These are phyloP conservation scores for Gonioctena quinquepunctata DNA, from an alignment of 1,140 invertebrate species.

Conservation along the genomic window DNA sequence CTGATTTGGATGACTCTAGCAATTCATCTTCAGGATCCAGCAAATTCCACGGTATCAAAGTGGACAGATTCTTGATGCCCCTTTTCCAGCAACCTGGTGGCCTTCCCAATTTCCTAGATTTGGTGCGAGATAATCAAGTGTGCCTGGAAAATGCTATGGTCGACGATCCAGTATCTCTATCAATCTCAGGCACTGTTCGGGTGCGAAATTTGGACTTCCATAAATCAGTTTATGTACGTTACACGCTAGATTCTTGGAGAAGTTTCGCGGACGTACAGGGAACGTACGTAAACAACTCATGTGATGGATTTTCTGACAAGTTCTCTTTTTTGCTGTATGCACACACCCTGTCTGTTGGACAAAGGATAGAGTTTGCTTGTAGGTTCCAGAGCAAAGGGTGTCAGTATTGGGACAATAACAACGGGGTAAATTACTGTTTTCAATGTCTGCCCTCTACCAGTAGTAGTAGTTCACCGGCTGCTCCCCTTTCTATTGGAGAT, in stretches of 20 bases:
- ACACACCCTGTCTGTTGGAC: slow-evolving; percentile 71
- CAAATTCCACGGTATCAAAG: slow-evolving; percentile 47
- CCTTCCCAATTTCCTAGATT: slow-evolving; percentile 75
- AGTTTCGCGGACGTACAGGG: slow-evolving; percentile 81
- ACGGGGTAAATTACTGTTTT: slow-evolving; percentile 82
- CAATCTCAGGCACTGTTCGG: slow-evolving; percentile 83
- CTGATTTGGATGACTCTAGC: slow-evolving; percentile 52
- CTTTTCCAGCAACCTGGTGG: slow-evolving; percentile 84
- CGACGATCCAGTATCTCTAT: slow-evolving; percentile 69
- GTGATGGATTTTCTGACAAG: slow-evolving; percentile 90
- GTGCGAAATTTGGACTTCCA: slow-evolving; percentile 91
- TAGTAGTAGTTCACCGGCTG: slow-evolving; percentile 12
- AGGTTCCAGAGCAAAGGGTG: slow-evolving; percentile 80
- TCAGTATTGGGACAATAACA: slow-evolving; percentile 91
- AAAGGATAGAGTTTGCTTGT: slow-evolving; percentile 79
- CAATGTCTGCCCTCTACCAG: slow-evolving; percentile 69
- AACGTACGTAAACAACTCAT: slow-evolving; percentile 83
- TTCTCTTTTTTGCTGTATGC: slow-evolving; percentile 80
- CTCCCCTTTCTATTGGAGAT: slow-evolving; percentile 26
- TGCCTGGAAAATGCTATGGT: slow-evolving; percentile 84
- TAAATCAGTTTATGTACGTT: slow-evolving; percentile 86
- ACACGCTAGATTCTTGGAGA: slow-evolving; percentile 84
- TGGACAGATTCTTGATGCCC: slow-evolving; percentile 66
- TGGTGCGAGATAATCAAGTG: slow-evolving; percentile 72
- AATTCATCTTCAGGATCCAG: background rate